These are phyloP conservation scores for Agrotis segetum DNA, from an alignment of 2,888 invertebrate genomes.

Conservation along the genomic window DNA sequence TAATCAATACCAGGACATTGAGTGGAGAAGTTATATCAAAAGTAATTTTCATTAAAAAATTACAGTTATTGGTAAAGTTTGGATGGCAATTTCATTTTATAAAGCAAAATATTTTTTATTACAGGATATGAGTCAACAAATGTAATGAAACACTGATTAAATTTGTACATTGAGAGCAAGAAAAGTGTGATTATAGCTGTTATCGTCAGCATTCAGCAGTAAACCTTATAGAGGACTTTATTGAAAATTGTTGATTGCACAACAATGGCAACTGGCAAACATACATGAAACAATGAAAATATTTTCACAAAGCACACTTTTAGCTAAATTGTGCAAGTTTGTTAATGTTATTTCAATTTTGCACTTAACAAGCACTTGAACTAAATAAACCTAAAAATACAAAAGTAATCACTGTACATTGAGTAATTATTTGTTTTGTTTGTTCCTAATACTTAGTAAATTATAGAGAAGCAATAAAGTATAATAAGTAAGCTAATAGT, in stretches of 20 bases:
- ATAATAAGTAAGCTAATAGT: neutral
- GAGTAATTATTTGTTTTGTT: neutral
- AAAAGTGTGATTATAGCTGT: constrained; percentile 72
- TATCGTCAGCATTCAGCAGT: constrained; percentile 78
- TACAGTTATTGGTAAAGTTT: constrained; percentile 8
- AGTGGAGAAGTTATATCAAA: neutral
- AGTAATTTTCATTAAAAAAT: neutral
- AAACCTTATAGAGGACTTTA: constrained; percentile 86
- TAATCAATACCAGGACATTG: neutral
- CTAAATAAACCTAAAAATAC: neutral
- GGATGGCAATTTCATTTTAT: constrained; percentile 30
- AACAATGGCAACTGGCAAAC: constrained; percentile 85
- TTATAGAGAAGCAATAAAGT: constrained; percentile 1
- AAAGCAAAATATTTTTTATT: constrained; percentile 49
- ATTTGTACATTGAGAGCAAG: constrained; percentile 70
- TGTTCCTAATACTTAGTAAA: no score
- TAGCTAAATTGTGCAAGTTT: constrained; percentile 71
- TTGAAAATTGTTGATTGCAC: constrained; percentile 89
- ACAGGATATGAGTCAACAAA: constrained; percentile 79
- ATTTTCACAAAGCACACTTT: constrained; percentile 71
- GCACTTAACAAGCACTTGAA: neutral
- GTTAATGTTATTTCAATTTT: constrained; percentile 55
- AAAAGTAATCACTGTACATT: neutral
- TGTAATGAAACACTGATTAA: constrained; percentile 84
- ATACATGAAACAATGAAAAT: constrained; percentile 83